Evolutionary conservation across 2,113 vertebrate genomes (phyloP), one percentile per base, ranked within the genome.

Genomic region (Channa maculata): DNA sequence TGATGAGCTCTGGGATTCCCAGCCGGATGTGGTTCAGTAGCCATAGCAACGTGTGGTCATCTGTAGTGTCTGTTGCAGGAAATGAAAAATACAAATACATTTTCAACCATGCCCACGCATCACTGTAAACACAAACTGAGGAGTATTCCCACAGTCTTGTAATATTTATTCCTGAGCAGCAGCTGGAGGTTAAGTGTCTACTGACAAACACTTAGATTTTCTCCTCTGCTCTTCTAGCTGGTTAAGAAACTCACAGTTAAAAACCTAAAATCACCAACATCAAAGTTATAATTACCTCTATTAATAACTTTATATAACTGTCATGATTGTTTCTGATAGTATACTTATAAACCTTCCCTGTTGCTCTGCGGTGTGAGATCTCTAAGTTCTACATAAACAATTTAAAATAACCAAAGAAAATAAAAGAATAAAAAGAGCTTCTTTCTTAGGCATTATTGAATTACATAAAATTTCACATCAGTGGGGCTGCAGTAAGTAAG

Each of bases 21-120:
- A 98, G 94, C 33, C 98, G 96, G 89, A 99, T 96, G 91, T 97
- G 97, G 92, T 99, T 99, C 70, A 99, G 96, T 76, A 99, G 91
- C 95, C 98, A 99, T 48, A 99, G 95, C 82, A 99, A 94, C 11
- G 97, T 99, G 95, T 98, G 97, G 92, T 99, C 98, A n/a, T 99
- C 97, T 0, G 96, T 99, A 7, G 88, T 92, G 86, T 99, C 98
- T 99, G 94, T 71, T 54, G 69, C 68, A 88, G 80, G 62, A 84
- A 87, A 72, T 46, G 50, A 58, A 79, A 71, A 66, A 74, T 3
- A 87, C 67, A 80, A 63, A 85, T 10, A 86, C n/a, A 76, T 76
- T 66, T 69, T 76, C 43, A 65, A 52, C 3, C n/a, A 33, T 24
- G 51, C 66, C 72, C 82, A 89, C 49, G 37, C 65, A 82, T 51